phyloP scores from a whole-genome alignment of 1,140 invertebrate species.

The Drosophila novamexicana region DNA sequence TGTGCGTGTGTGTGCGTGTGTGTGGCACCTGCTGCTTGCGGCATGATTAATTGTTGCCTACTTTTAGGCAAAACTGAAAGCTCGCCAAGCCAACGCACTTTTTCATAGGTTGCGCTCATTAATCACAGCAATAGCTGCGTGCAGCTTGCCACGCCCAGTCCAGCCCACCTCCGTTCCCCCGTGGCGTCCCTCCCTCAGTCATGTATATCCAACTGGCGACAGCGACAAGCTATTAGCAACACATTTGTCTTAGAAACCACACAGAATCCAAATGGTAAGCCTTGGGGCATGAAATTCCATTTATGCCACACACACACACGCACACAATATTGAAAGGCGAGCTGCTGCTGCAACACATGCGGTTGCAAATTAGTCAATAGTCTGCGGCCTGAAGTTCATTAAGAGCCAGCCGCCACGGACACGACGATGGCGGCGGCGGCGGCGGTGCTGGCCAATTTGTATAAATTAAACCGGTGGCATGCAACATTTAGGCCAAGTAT shows the following conservation, averaged over 20 bases:
- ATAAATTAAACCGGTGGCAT: constrained; percentile 64
- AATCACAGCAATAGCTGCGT: constrained; percentile 63
- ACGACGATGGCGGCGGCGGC: constrained; percentile 19
- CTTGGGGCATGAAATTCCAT: constrained; percentile 64
- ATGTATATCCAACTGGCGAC: constrained; percentile 41
- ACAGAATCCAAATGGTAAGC: constrained; percentile 48
- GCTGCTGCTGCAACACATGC: constrained; percentile 63
- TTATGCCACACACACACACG: constrained; percentile 38
- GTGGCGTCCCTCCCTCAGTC: neutral
- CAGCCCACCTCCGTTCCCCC: constrained; percentile 5
- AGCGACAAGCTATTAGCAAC: constrained; percentile 81
- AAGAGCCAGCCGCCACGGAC: constrained; percentile 28
- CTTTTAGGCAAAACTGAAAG: constrained; percentile 57
- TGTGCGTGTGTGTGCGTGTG: constrained; percentile 9
- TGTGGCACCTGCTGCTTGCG: constrained; percentile 52
- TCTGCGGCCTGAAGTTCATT: constrained; percentile 66
- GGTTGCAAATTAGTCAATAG: constrained; percentile 80
- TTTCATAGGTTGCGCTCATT: constrained; percentile 68
- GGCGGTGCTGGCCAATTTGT: constrained; percentile 63
- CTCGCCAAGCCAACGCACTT: constrained; percentile 38
- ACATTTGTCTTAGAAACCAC: constrained; percentile 69
- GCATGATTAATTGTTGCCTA: constrained; percentile 65
- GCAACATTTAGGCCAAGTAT: constrained; percentile 66
- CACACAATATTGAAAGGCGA: constrained; percentile 57
- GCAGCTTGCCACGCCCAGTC: constrained; percentile 22